Conservation (phyloP, 1,140 invertebrate genomes). For the Cydia pomonella region DNA sequence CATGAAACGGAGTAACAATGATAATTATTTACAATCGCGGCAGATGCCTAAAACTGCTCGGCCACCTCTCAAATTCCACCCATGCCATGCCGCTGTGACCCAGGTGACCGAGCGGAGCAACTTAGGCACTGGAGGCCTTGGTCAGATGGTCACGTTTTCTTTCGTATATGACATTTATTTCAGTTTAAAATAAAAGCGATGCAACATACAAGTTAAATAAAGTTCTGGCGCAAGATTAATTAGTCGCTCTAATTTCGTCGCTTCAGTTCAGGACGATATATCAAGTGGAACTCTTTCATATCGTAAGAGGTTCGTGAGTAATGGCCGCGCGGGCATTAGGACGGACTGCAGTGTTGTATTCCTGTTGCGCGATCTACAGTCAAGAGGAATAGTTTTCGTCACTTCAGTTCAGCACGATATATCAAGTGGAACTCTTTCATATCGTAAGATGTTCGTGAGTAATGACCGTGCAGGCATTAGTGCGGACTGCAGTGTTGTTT, state of each 20-base stretch:
- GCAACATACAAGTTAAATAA: background rate
- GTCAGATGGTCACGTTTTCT: too few relatives aligned
- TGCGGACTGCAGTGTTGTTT: background rate
- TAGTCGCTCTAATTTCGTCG: background rate
- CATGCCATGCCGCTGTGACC: too few relatives aligned
- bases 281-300: background rate
- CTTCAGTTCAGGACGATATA: background rate
- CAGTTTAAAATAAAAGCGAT: background rate
- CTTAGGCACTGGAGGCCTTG: too few relatives aligned
- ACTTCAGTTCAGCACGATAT: background rate
- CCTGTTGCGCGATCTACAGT: background rate
- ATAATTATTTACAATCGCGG: too few relatives aligned
- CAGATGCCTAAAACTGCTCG: too few relatives aligned
- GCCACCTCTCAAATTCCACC: too few relatives aligned
- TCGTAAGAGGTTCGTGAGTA: constrained; percentile 10
- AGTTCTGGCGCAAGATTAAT: background rate
- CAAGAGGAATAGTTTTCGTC: background rate
- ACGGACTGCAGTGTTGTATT: background rate
- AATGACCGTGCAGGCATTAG: background rate
- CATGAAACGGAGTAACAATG: too few relatives aligned
- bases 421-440: background rate
- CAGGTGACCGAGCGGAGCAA: too few relatives aligned
- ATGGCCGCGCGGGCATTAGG: background rate
- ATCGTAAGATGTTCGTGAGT: constrained; percentile 7
- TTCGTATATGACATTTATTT: too few relatives aligned